These are phyloP conservation scores for Sander vitreus DNA, from an alignment of 2,113 vertebrate genomes.

Conservation along the genomic window DNA sequence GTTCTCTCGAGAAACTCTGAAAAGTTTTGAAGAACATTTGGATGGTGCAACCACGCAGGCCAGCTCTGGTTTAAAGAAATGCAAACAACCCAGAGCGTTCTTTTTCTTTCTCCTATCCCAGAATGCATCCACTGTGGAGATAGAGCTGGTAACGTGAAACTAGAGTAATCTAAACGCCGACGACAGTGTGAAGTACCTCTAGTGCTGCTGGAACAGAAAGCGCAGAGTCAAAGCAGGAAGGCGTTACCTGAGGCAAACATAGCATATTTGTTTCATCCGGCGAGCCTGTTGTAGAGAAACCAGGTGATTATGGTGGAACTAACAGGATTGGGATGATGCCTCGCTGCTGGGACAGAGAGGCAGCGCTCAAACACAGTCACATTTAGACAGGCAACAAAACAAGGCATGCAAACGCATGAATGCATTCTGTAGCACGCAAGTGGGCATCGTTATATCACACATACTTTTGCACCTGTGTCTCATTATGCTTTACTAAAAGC, in stretches of 20 bases:
- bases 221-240: slow-evolving; percentile 6
- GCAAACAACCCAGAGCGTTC: no score
- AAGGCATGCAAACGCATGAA: neutral
- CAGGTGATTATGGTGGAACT: slow-evolving; percentile 70
- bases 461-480: neutral
- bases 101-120: no score
- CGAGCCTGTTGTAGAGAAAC: slow-evolving; percentile 37
- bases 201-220: slow-evolving; percentile 20
- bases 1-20: no score
- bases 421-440: neutral
- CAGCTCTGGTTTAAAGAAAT: no score
- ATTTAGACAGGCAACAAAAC: neutral
- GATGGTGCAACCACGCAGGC: no score
- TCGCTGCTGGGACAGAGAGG: slow-evolving; percentile 20
- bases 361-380: neutral
- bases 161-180: slow-evolving; percentile 4
- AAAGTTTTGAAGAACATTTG: no score
- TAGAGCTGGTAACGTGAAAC: no score
- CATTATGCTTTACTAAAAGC: neutral
- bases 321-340: slow-evolving; percentile 53
- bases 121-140: no score
- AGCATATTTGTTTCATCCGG: slow-evolving; percentile 37
- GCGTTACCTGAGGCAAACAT: slow-evolving; percentile 38
- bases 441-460: neutral
- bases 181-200: neutral